phyloP scores from a whole-genome alignment of 2,888 invertebrate genomes.

The Isoperla grammatica region DNA sequence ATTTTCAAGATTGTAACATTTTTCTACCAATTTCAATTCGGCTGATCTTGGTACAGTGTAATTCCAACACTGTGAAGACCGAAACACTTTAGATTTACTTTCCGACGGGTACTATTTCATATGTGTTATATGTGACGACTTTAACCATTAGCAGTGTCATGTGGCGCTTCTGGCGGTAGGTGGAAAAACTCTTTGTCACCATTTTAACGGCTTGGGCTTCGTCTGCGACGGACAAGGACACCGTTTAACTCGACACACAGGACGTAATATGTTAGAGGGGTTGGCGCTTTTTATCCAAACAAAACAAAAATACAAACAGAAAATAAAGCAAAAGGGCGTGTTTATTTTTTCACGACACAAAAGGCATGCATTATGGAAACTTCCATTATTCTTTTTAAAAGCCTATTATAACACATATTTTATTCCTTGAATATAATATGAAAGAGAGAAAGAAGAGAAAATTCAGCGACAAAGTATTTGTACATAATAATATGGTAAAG shows the following conservation, averaged over 20 bases:
- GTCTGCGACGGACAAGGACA: neutral
- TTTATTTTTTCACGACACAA: slow-evolving; percentile 6
- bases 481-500: too few species aligned
- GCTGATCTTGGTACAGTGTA: too few species aligned
- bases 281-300: neutral
- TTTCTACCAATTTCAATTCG: too few species aligned
- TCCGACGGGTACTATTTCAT: too few species aligned
- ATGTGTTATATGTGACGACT: too few species aligned
- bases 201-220: neutral
- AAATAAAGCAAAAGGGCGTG: slow-evolving; percentile 11
- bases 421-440: too few species aligned
- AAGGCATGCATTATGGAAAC: slow-evolving; percentile 11
- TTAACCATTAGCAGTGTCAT: too few species aligned
- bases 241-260: neutral
- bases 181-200: neutral
- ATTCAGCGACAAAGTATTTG: too few species aligned
- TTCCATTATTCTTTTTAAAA: slow-evolving; percentile 14
- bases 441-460: too few species aligned
- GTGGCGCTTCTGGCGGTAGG: neutral
- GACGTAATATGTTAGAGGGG: neutral
- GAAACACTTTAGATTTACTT: too few species aligned
- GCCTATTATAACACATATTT: slow-evolving; percentile 8
- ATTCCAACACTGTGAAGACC: too few species aligned
- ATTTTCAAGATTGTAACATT: too few species aligned
- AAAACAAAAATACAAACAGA: neutral